Percentiles rank a stretch among this genome's conserved stretches.
These are phyloP conservation scores for Galleria mellonella DNA, from an alignment of 1,140 invertebrate genomes.

Conservation along the genomic window DNA sequence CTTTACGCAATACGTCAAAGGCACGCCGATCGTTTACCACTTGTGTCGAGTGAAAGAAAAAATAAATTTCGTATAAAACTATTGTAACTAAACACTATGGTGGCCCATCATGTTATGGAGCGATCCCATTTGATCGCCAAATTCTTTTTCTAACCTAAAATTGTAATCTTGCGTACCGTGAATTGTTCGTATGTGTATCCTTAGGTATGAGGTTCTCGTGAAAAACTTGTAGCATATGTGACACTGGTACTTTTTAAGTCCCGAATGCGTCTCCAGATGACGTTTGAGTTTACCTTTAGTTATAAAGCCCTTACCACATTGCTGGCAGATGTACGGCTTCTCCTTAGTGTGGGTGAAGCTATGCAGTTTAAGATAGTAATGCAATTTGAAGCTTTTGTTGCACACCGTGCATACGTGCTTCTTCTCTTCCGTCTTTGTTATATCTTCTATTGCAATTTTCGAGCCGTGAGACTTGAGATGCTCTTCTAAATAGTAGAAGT, in stretches of 20 bases:
- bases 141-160: constrained; percentile 30
- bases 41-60: too few species aligned
- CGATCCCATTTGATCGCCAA: too few species aligned
- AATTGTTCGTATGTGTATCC: constrained; percentile 56
- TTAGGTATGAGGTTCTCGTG: constrained; percentile 52
- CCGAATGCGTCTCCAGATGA: constrained; percentile 59
- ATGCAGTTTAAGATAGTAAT: constrained; percentile 60
- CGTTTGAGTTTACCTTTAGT: constrained; percentile 56
- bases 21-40: too few species aligned
- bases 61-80: too few species aligned
- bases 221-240: constrained; percentile 65
- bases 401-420: constrained; percentile 75
- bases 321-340: constrained; percentile 59
- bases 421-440: constrained; percentile 55
- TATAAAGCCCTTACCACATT: constrained; percentile 67
- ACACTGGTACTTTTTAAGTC: constrained; percentile 70
- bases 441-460: constrained; percentile 58
- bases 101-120: too few species aligned
- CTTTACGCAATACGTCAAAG: too few species aligned
- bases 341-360: constrained; percentile 63
- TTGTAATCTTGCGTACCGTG: constrained; percentile 56
- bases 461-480: constrained; percentile 75
- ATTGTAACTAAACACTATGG: too few species aligned
- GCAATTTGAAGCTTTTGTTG: constrained; percentile 74
- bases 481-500: constrained; percentile 73